phyloP scores from a whole-genome alignment of 2,797 vertebrate species.

The Catostomus latipinnis region DNA sequence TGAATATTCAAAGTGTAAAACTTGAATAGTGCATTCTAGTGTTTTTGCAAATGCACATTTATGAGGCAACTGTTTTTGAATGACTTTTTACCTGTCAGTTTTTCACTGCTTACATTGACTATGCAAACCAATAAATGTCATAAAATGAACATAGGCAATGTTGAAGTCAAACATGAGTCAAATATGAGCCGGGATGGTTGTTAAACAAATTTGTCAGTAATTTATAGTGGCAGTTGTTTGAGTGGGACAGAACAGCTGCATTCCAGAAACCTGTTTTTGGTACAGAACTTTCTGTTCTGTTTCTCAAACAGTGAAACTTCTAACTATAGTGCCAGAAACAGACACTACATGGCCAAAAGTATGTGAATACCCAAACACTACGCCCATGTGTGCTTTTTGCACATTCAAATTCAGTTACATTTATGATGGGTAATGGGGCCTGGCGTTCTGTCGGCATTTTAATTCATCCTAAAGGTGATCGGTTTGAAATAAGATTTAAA shows the following conservation, averaged over 20 bases:
- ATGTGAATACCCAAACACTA: too few species aligned
- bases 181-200: not conserved
- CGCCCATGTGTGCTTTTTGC: too few species aligned
- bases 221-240: conserved; percentile 9
- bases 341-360: too few species aligned
- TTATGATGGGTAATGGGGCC: too few species aligned
- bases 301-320: not conserved
- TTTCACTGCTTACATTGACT: not conserved
- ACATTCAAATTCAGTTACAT: too few species aligned
- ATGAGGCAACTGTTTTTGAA: not conserved
- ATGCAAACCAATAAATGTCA: not conserved
- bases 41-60: not conserved
- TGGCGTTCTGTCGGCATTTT: too few species aligned
- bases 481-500: too few species aligned
- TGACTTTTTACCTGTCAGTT: not conserved
- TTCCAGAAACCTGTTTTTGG: conserved; percentile 31
- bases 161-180: conserved; percentile 3
- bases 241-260: conserved; percentile 16
- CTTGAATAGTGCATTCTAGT: not conserved
- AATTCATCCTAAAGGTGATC: too few species aligned
- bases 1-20: too few species aligned
- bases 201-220: conserved; percentile 5
- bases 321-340: not conserved
- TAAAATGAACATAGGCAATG: not conserved
- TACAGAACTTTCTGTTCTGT: not conserved